phyloP scores from a whole-genome alignment of 30 jellyfish, hydroid and myxozoan species.

The Chrysaora quinquecirrha region DNA sequence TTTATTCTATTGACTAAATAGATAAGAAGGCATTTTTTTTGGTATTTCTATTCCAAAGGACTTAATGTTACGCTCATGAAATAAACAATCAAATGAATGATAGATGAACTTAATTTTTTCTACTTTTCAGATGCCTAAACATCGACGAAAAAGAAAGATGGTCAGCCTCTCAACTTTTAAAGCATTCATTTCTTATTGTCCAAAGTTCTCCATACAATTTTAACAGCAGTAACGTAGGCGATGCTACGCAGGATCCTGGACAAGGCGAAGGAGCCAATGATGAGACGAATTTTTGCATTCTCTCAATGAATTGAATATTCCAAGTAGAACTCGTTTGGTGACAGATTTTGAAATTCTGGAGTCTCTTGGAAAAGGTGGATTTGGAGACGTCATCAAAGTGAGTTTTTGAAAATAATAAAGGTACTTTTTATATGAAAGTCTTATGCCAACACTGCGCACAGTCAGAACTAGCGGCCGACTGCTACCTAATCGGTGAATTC shows the following conservation, averaged over 20 bases:
- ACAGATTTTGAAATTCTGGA: constrained; percentile 86
- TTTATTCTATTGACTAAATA: too few species aligned
- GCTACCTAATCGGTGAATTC: too few species aligned
- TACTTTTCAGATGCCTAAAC: constrained; percentile 77
- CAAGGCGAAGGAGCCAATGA: constrained; percentile 52
- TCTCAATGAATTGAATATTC: constrained; percentile 41
- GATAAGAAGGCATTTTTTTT: too few species aligned
- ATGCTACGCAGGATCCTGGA: constrained; percentile 8
- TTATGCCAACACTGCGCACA: too few species aligned
- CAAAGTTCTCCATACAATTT: constrained; percentile 10
- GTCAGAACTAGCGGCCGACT: too few species aligned
- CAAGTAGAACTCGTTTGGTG: constrained; percentile 81
- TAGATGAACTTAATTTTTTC: too few species aligned
- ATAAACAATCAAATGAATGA: too few species aligned
- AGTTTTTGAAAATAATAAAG: too few species aligned
- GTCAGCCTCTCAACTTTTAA: constrained; percentile 63
- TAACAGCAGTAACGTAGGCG: background rate
- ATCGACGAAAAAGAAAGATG: constrained; percentile 83
- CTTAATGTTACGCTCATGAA: too few species aligned
- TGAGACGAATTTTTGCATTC: constrained; percentile 34
- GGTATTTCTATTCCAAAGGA: too few species aligned
- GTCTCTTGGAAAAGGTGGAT: constrained; percentile 97
- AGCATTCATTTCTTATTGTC: constrained; percentile 71
- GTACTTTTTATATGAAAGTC: too few species aligned
- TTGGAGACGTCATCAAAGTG: constrained; percentile 96